phyloP scores from a whole-genome alignment of 1,140 invertebrate genomes.

The Vanessa tameamea region DNA sequence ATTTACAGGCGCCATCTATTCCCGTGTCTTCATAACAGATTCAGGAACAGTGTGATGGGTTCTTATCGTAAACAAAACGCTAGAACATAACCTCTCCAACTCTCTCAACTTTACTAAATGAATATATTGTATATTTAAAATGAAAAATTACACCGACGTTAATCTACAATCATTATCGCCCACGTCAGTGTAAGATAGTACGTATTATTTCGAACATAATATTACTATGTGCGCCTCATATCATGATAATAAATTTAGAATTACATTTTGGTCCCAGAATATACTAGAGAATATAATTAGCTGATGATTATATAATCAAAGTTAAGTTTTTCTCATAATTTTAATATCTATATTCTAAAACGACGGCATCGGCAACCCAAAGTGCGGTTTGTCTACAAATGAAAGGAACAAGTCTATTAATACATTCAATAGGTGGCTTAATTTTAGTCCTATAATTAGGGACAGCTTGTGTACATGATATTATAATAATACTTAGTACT shows the following conservation, averaged over 20 bases:
- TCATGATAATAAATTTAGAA: background rate
- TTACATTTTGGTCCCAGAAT: background rate
- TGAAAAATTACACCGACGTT: background rate
- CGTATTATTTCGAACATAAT: background rate
- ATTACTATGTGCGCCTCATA: background rate
- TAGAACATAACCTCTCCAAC: constrained; percentile 29
- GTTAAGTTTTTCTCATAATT: background rate
- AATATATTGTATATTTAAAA: background rate
- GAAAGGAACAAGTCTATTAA: constrained; percentile 69
- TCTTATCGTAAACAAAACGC: constrained; percentile 20
- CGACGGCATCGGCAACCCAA: background rate
- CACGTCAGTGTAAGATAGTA: constrained; percentile 28
- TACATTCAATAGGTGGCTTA: constrained; percentile 67
- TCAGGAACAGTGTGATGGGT: constrained; percentile 9
- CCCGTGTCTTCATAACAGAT: constrained; percentile 4
- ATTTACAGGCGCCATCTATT: constrained; percentile 29
- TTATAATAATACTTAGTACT: background rate
- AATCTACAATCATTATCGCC: constrained; percentile 22
- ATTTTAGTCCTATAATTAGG: constrained; percentile 62
- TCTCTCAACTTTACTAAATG: background rate
- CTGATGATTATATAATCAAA: background rate
- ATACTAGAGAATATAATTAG: no score
- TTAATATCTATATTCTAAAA: background rate
- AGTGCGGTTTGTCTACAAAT: constrained; percentile 40
- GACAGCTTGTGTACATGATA: constrained; percentile 10